Evolutionary conservation across 2,797 vertebrate genomes (phyloP), one percentile per base, ranked within the genome.

Genomic region (Hyperoplus immaculatus): DNA sequence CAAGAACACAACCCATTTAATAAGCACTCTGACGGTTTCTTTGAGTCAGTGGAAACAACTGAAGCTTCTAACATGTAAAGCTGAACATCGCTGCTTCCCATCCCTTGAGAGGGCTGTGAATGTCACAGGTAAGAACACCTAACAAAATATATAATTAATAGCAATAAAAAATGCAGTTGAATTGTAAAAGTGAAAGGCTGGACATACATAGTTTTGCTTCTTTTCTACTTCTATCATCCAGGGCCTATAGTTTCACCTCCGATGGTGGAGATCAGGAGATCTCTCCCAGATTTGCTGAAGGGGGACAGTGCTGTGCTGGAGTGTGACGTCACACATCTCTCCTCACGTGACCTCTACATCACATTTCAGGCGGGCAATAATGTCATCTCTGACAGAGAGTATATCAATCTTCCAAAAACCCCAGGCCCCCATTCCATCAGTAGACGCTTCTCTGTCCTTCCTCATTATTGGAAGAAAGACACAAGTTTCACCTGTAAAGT

Each of bases 51-150:
- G 93, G 93, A 67, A 76, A 59, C 7, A 1, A 0, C 4, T 69
- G 4, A 66, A 14, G 11, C 3, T 0, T 1, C 1, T 94, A 43
- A 89, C 64, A 61, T 94, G 94, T 78, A 78, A 18, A 51, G 94
- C 75, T 21, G 50, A 86, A 42, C 91, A 95, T 76, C 51, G 0
- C 4, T 95, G 95, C 78, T 88, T 93, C 39, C 2, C 42, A 7
- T 1, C 41, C 39, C 18, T 7, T 49, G 67, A 84, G 15, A 63
- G 21, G 6, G 77, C 1, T 0, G 6, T 79, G 0, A n/a, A 1
- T 4, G 8, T 88, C 14, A 0, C 59, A 88, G 89, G 93, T 94
- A 69, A 69, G 70, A 15, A 2, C 75, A n/a, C 3, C 3, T 38
- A 41, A 46, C 59, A 1, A 13, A 61, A 4, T 43, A 42, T 66